Percentiles rank a stretch among this genome's conserved stretches.
These are phyloP conservation scores for Melieria crassipennis DNA, from an alignment of 2,888 invertebrate species.

Conservation along the genomic window DNA sequence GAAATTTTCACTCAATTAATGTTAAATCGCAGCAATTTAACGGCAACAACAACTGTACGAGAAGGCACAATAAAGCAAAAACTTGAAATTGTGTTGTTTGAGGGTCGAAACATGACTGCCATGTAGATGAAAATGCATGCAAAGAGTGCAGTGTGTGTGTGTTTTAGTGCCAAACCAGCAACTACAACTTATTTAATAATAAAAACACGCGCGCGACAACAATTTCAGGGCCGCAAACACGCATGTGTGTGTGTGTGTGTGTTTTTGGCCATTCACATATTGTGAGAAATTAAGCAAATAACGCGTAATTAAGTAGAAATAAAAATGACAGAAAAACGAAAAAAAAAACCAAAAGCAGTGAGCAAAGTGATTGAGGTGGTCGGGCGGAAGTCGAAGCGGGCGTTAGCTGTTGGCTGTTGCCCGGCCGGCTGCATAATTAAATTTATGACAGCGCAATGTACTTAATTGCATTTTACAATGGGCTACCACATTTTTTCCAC, in stretches of 20 bases:
- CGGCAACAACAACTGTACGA: not conserved
- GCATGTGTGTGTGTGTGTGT: not conserved
- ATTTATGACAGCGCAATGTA: conserved; percentile 9
- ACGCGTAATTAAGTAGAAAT: not conserved
- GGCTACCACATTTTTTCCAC: not conserved
- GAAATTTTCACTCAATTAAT: conserved; percentile 57
- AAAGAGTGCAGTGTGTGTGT: not conserved
- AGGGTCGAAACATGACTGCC: not conserved
- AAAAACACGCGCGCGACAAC: not conserved
- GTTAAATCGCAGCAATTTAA: conserved; percentile 47
- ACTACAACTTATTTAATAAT: not conserved
- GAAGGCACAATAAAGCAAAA: not conserved
- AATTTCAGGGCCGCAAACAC: not conserved
- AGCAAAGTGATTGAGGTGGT: too few species aligned
- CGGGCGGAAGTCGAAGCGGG: too few species aligned
- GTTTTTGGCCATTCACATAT: not conserved
- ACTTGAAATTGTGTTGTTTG: conserved; percentile 11
- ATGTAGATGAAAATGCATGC: too few species aligned
- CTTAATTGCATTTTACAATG: not conserved
- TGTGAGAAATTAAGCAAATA: conserved; percentile 6
- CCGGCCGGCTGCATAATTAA: conserved; percentile 2
- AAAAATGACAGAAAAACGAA: not conserved
- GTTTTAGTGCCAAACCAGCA: not conserved
- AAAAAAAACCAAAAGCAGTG: not conserved
- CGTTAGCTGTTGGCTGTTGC: too few species aligned